Evolutionary conservation across 2,113 vertebrate genomes (phyloP).

Genomic region (Podilymbus podiceps): DNA sequence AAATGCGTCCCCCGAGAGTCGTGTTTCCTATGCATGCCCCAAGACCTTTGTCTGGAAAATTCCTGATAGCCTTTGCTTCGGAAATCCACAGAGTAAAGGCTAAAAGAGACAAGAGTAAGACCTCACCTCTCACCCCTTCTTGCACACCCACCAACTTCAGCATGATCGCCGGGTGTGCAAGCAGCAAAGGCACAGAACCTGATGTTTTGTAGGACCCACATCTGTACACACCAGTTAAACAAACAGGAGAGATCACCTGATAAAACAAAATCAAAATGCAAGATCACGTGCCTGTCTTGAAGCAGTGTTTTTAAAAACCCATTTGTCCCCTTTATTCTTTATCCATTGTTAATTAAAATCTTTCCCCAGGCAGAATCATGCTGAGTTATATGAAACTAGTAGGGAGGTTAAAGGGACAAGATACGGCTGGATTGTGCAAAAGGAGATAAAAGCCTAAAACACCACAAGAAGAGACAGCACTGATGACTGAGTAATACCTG

Average conservation of each 20-base stretch:
- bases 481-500: conserved; percentile 42
- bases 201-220: background rate
- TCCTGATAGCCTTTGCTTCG: background rate
- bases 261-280: conserved; percentile 29
- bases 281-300: background rate
- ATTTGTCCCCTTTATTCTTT: conserved; percentile 41
- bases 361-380: conserved; percentile 71
- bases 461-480: background rate
- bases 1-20: background rate
- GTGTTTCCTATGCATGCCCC: background rate
- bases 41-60: background rate
- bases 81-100: background rate
- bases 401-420: conserved; percentile 59
- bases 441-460: conserved; percentile 49
- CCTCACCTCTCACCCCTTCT: background rate
- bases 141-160: background rate
- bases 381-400: conserved; percentile 54
- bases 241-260: background rate
- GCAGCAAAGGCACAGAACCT: background rate
- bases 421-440: background rate
- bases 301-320: conserved; percentile 22
- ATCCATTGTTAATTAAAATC: conserved; percentile 71
- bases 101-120: background rate
- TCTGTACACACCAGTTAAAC: background rate
- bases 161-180: background rate